Evolutionary conservation across 2,113 vertebrate species (phyloP).

Genomic region (Rhombomys opimus): DNA sequence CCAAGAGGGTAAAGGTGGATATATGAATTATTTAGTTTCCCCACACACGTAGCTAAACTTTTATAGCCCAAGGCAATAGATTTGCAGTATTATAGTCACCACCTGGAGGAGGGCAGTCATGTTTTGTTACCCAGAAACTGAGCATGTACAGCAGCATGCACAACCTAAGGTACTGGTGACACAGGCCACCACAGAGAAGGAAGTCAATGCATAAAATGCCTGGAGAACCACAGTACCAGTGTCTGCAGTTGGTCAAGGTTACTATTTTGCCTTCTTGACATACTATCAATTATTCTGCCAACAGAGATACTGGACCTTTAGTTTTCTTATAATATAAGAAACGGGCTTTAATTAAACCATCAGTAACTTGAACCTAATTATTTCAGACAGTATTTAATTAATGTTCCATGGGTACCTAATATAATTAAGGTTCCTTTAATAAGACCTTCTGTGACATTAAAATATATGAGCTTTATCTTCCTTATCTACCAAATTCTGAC

Average conservation of each 20-base stretch:
- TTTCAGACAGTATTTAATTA: conserved; percentile 99
- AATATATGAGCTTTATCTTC: conserved; percentile 98
- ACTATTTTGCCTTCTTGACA: conserved; percentile 90
- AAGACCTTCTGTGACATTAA: conserved; percentile 95
- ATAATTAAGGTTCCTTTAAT: conserved; percentile 98
- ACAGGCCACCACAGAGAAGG: neutral
- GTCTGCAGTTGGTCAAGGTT: conserved; percentile 90
- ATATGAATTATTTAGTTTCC: conserved; percentile 1
- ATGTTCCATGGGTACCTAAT: conserved; percentile 97
- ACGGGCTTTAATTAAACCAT: conserved; percentile 96
- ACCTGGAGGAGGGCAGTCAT: neutral
- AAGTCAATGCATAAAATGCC: neutral
- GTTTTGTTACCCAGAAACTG: conserved; percentile 18
- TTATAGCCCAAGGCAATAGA: neutral
- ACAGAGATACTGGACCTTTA: conserved; percentile 89
- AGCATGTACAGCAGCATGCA: neutral
- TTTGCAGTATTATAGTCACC: neutral
- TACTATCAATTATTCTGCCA: conserved; percentile 96
- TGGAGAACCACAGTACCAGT: conserved; percentile 64
- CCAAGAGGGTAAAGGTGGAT: neutral
- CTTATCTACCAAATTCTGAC: conserved; percentile 93
- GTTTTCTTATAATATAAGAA: conserved; percentile 93
- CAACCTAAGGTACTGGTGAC: neutral
- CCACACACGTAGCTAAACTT: neutral
- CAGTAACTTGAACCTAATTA: conserved; percentile 97